Conservation (phyloP, 2,797 vertebrate genomes). For the Malurus leucopterus region DNA sequence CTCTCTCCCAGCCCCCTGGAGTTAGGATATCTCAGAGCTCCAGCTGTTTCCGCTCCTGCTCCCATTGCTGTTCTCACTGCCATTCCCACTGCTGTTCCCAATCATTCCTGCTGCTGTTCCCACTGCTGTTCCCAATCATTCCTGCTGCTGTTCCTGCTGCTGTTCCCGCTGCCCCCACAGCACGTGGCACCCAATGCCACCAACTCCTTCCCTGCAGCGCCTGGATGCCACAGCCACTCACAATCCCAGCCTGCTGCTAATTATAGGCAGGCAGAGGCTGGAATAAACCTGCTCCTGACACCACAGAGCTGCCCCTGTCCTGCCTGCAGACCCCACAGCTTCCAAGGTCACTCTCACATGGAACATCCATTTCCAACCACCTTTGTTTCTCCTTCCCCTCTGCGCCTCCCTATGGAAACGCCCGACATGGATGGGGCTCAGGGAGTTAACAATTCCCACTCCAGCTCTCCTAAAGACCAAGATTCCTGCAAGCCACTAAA, state of each 20-base stretch:
- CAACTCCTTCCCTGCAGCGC: background rate
- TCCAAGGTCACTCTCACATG: background rate
- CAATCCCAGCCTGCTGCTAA: background rate
- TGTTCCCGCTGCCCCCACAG: background rate
- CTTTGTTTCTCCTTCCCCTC: background rate
- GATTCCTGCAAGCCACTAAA: background rate
- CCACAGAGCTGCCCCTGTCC: background rate
- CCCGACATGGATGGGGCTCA: background rate
- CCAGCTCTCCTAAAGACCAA: background rate
- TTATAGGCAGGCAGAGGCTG: background rate
- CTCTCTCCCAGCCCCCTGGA: background rate
- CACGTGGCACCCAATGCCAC: accelerated
- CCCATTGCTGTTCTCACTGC: too few relatives aligned
- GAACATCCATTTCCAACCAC: background rate
- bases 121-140: too few relatives aligned
- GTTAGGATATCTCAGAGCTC: background rate
- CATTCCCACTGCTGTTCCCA: too few relatives aligned
- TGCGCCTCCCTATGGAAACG: background rate
- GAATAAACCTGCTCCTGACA: background rate
- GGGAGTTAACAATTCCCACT: background rate
- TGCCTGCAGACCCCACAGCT: background rate
- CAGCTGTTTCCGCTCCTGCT: accelerated
- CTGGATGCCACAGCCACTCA: background rate
- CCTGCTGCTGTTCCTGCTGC: too few relatives aligned
- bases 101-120: too few relatives aligned